Conservation (phyloP, 1,140 invertebrate species). For the Leptopilina clavipes region DNA sequence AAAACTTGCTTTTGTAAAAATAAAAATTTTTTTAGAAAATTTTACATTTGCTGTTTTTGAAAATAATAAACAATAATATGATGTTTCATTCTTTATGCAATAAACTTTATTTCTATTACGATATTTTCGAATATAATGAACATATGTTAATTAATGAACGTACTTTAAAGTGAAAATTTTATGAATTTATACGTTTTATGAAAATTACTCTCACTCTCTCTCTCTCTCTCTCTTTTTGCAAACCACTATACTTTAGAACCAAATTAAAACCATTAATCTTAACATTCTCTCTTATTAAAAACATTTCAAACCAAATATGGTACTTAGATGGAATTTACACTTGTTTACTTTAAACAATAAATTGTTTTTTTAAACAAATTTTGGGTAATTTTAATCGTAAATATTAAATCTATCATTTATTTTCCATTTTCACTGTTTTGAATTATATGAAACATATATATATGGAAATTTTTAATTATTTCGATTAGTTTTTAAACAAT, state of each 20-base stretch:
- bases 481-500: too few species aligned
- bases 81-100: too few species aligned
- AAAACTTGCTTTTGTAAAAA: too few species aligned
- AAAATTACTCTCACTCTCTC: neutral
- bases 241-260: neutral
- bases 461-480: too few species aligned
- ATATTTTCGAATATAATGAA: conserved; percentile 27
- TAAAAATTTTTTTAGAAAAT: too few species aligned
- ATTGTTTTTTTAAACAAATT: neutral
- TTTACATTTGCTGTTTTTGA: too few species aligned
- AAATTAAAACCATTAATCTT: conserved; percentile 14
- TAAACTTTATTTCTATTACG: too few species aligned
- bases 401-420: too few species aligned
- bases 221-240: too few species aligned
- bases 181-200: conserved; percentile 9
- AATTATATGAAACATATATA: too few species aligned
- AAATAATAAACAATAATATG: too few species aligned
- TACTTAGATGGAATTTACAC: neutral
- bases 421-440: too few species aligned
- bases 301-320: conserved; percentile 1
- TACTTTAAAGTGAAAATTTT: neutral
- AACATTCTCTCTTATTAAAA: conserved; percentile 14
- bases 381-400: neutral
- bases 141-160: neutral
- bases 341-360: neutral